Percentiles rank a stretch among this genome's conserved stretches.
These are phyloP conservation scores for Spea hammondii DNA, from an alignment of 2,797 vertebrate species.

Conservation along the genomic window DNA sequence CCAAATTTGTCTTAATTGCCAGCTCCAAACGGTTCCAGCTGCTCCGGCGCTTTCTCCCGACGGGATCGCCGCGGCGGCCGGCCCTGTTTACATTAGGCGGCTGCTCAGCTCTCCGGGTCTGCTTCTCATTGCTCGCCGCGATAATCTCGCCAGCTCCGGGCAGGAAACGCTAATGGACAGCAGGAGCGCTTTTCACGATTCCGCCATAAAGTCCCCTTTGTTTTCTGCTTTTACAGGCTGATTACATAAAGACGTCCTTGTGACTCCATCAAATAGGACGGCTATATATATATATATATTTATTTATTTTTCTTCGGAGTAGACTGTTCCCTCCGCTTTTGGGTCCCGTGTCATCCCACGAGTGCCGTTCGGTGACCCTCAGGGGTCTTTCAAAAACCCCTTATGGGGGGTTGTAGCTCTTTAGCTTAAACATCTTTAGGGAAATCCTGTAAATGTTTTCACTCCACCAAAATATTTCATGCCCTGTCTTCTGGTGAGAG, in stretches of 20 bases:
- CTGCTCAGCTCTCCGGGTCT: constrained; percentile 39
- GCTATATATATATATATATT: no score
- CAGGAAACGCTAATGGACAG: constrained; percentile 30
- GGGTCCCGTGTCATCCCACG: no score
- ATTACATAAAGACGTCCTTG: constrained; percentile 44
- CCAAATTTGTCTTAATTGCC: constrained; percentile 44
- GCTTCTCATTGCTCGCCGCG: constrained; percentile 46
- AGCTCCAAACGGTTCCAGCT: constrained; percentile 33
- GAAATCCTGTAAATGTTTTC: no score
- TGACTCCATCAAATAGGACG: not conserved
- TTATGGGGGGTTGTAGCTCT: no score
- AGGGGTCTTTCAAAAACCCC: no score
- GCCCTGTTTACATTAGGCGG: constrained; percentile 45
- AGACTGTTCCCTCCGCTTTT: not conserved
- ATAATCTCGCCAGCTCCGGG: constrained; percentile 45
- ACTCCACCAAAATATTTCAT: no score
- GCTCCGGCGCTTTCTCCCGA: constrained; percentile 1
- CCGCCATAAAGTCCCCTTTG: constrained; percentile 45
- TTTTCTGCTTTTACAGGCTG: constrained; percentile 5
- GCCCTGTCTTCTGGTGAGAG: no score
- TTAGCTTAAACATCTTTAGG: no score
- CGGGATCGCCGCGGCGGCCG: not conserved
- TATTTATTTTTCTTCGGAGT: not conserved
- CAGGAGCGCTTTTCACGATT: constrained; percentile 19
- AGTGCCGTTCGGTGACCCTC: no score